Percentiles rank a stretch among this genome's conserved stretches.
Conservation (phyloP, 2,888 invertebrate species). For the Sphaeridia pumilis region DNA sequence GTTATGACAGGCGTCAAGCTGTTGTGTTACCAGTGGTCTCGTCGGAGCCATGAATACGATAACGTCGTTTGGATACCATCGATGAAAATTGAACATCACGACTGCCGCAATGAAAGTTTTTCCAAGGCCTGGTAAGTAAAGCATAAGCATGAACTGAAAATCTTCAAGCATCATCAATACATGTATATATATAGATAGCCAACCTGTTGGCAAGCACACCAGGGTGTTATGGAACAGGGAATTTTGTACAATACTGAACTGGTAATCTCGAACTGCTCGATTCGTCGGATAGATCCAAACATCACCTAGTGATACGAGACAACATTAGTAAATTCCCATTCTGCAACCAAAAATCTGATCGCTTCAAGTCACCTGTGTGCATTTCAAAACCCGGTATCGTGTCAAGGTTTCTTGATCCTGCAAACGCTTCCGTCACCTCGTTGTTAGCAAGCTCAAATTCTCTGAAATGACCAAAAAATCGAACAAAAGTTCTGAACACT, state of each 20-base stretch:
- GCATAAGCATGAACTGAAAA: too few relatives aligned
- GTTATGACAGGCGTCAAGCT: constrained; percentile 81
- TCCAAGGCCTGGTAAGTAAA: too few relatives aligned
- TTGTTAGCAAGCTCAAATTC: constrained; percentile 20
- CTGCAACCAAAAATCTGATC: too few relatives aligned
- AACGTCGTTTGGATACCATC: constrained; percentile 39
- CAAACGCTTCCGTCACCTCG: constrained; percentile 20
- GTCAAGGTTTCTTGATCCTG: constrained; percentile 9
- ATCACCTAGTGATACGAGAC: constrained; percentile 55
- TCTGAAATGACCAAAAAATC: constrained; percentile 9
- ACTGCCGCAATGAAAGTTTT: constrained; percentile 97
- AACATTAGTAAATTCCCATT: too few relatives aligned
- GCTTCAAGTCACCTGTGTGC: constrained; percentile 20
- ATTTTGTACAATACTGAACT: constrained; percentile 67
- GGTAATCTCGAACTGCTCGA: constrained; percentile 74
- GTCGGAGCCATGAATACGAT: constrained; percentile 69
- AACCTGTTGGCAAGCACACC: constrained; percentile 58
- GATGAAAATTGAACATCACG: constrained; percentile 89
- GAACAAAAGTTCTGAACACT: too few relatives aligned
- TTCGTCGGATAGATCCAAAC: constrained; percentile 92
- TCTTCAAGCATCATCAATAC: neutral
- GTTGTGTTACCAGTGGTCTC: constrained; percentile 82
- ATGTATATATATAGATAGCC: constrained; percentile 14
- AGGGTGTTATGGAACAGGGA: constrained; percentile 76
- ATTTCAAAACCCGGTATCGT: constrained; percentile 31